Conservation (phyloP, 2,888 invertebrate species). For the Zonitis immaculata region DNA sequence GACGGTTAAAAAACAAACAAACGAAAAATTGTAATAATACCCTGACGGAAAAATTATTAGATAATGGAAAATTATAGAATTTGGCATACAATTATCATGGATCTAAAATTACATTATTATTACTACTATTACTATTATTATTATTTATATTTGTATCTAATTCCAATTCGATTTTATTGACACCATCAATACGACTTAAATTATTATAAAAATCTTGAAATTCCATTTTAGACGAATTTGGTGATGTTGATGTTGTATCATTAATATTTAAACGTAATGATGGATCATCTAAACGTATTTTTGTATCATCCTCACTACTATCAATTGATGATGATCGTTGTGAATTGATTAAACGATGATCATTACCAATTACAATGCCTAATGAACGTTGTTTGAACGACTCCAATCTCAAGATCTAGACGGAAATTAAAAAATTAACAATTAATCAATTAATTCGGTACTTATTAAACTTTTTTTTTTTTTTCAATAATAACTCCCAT, state of each 20-base stretch:
- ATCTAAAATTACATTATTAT: background rate
- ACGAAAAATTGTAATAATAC: no score
- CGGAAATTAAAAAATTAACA: no score
- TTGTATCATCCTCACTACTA: conserved; percentile 44
- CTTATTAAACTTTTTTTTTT: background rate
- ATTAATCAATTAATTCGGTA: background rate
- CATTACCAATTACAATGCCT: no score
- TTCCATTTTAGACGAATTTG: no score
- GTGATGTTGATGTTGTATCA: conserved; percentile 16
- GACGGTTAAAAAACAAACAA: no score
- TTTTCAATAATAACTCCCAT: no score
- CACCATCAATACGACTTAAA: conserved; percentile 17
- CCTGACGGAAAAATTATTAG: background rate
- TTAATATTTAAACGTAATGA: conserved; percentile 41
- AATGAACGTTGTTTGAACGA: conserved; percentile 59
- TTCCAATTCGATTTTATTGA: conserved; percentile 31
- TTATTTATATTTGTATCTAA: conserved; percentile 43
- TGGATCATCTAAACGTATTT: conserved; percentile 45
- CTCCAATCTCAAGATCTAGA: conserved; percentile 70
- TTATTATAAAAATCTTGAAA: conserved; percentile 28
- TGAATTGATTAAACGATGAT: conserved; percentile 33
- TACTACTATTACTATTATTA: no score
- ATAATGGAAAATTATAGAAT: conserved; percentile 23
- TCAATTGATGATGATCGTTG: conserved; percentile 44
- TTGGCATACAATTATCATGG: conserved; percentile 18